Conservation (phyloP, 2,113 vertebrate genomes). For the Brachypteracias leptosomus region DNA sequence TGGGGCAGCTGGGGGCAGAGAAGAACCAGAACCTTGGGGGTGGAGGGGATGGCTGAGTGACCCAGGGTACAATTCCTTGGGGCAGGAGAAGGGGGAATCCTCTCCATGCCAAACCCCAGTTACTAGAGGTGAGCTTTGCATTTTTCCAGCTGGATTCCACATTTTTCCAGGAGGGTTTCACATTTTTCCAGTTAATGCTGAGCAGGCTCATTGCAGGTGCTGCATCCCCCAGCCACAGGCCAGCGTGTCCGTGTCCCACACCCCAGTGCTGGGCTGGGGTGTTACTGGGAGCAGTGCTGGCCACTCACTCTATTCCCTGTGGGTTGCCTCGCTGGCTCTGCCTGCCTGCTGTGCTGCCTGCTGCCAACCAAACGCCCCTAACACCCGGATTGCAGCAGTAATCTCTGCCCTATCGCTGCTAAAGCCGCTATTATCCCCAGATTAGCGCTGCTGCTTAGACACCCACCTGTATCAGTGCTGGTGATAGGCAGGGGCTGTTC, state of each 20-base stretch:
- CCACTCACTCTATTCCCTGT: background rate
- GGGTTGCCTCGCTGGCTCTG: background rate
- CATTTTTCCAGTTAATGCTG: rapidly evolving
- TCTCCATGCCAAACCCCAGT: background rate
- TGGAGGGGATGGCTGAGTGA: rapidly evolving
- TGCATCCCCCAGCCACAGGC: rapidly evolving
- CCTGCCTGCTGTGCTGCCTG: background rate
- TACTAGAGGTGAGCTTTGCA: background rate
- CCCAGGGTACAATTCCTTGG: background rate
- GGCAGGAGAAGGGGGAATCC: background rate
- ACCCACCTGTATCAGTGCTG: background rate
- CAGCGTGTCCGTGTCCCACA: rapidly evolving
- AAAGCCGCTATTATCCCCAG: slow-evolving; percentile 30
- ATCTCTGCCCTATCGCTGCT: slow-evolving; percentile 24
- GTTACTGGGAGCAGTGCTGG: background rate
- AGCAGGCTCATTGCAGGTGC: background rate
- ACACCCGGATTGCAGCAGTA: background rate
- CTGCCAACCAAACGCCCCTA: background rate
- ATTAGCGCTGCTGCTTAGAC: background rate
- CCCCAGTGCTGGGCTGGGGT: background rate
- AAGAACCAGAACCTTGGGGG: background rate
- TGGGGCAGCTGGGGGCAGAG: background rate
- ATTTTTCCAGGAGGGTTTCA: background rate
- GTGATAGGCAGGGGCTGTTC: background rate
- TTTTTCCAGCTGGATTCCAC: background rate